These are phyloP conservation scores for Tarsius wallacei DNA, from an alignment of 2,797 vertebrate species.

Conservation along the genomic window DNA sequence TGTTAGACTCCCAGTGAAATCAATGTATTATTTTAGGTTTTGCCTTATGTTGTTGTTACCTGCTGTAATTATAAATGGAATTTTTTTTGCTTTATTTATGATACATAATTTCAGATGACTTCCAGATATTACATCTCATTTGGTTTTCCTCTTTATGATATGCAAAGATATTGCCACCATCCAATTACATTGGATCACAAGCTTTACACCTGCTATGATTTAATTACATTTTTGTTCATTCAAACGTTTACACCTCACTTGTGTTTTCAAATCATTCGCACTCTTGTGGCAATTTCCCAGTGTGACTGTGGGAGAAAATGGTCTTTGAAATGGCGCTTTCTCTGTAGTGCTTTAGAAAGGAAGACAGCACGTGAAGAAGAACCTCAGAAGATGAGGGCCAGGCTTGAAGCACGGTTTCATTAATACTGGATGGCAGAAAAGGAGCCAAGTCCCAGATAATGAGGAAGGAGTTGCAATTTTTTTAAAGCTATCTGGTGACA, in stretches of 20 bases:
- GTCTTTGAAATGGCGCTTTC: slow-evolving; percentile 88
- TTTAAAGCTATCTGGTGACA: slow-evolving; percentile 94
- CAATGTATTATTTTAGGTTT: slow-evolving; percentile 80
- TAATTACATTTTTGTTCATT: slow-evolving; percentile 89
- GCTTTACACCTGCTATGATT: slow-evolving; percentile 85
- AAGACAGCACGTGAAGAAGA: slow-evolving; percentile 88
- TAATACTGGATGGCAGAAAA: slow-evolving; percentile 94
- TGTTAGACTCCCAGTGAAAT: slow-evolving; percentile 70
- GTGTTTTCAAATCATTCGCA: slow-evolving; percentile 87
- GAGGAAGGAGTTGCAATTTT: slow-evolving; percentile 93
- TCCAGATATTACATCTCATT: slow-evolving; percentile 71
- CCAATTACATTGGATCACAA: slow-evolving; percentile 64
- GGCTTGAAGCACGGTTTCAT: slow-evolving; percentile 92
- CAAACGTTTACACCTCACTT: slow-evolving; percentile 78
- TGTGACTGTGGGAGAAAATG: slow-evolving; percentile 81
- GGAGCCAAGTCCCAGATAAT: slow-evolving; percentile 92
- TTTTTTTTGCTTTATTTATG: slow-evolving; percentile 33
- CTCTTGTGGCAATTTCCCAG: slow-evolving; percentile 80
- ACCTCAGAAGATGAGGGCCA: slow-evolving; percentile 94
- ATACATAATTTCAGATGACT: slow-evolving; percentile 65
- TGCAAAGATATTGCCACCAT: slow-evolving; percentile 82
- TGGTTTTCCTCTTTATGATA: slow-evolving; percentile 71
- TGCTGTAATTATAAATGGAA: slow-evolving; percentile 74
- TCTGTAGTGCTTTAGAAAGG: slow-evolving; percentile 86
- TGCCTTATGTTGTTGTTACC: slow-evolving; percentile 69